Evolutionary conservation across 2,113 vertebrate species (phyloP).

Genomic region (Casuarius casuarius): DNA sequence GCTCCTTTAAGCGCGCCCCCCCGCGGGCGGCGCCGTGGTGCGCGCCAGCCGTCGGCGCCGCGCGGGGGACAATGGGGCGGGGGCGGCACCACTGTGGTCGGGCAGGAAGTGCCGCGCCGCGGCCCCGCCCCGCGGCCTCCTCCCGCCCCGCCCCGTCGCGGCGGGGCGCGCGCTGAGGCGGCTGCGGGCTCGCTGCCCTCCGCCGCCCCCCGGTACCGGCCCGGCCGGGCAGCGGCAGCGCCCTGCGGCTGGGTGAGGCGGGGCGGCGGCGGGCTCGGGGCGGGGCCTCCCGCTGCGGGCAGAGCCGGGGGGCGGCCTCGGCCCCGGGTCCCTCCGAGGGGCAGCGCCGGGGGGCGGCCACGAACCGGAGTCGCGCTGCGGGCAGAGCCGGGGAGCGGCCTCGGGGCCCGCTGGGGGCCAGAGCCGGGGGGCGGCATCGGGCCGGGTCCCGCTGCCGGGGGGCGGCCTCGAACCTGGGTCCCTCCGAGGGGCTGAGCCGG

Average conservation of each 20-base stretch:
- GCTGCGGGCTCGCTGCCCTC: background rate
- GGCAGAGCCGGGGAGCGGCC: too few relatives aligned
- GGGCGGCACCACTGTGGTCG: background rate
- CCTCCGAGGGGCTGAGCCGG: too few relatives aligned
- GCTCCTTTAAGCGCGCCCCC: background rate
- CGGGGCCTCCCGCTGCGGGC: too few relatives aligned
- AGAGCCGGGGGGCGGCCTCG: too few relatives aligned
- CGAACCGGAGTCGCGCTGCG: too few relatives aligned
- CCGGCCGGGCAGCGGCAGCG: background rate
- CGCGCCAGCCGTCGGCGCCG: background rate
- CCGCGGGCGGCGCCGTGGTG: background rate
- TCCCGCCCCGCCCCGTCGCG: slow-evolving; percentile 37
- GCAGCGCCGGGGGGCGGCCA: too few relatives aligned
- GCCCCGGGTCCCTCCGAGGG: too few relatives aligned
- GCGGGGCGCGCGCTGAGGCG: background rate
- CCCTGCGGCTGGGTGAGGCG: background rate
- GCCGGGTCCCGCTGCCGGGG: too few relatives aligned
- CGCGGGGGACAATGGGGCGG: slow-evolving; percentile 35
- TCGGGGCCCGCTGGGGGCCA: too few relatives aligned
- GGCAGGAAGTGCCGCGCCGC: slow-evolving; percentile 46
- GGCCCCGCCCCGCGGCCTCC: slow-evolving; percentile 32
- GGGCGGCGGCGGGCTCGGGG: too few relatives aligned
- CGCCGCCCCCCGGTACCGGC: slow-evolving; percentile 28
- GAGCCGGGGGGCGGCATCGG: too few relatives aligned
- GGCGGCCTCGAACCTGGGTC: too few relatives aligned